A percentile compares a stretch with the other conserved stretches of the same genome.
Evolutionary conservation across 2,797 vertebrate species (phyloP).

Genomic region (Gadopsis marmoratus): DNA sequence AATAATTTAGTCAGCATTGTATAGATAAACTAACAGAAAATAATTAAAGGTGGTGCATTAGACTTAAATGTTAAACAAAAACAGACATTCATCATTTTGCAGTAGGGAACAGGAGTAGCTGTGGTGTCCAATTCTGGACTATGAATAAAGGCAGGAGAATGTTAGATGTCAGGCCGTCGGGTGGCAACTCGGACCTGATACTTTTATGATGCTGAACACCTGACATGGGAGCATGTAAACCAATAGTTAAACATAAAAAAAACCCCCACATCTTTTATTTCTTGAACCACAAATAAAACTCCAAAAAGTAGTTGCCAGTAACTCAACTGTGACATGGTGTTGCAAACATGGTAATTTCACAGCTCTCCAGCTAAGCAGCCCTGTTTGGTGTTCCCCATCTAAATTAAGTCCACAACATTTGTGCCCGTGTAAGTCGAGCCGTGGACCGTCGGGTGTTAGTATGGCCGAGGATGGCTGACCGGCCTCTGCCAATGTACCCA

Average conservation of each 20-base stretch:
- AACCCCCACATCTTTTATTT: neutral
- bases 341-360: neutral
- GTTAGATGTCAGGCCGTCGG: neutral
- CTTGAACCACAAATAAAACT: neutral
- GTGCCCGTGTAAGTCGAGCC: constrained; percentile 55
- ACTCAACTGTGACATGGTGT: neutral
- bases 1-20: neutral
- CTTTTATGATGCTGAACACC: neutral
- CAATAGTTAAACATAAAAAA: neutral
- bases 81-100: neutral
- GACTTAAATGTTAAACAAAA: too few relatives aligned
- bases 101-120: neutral
- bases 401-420: constrained; percentile 36
- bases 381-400: neutral
- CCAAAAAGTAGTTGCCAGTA: neutral
- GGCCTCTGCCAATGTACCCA: constrained; percentile 77
- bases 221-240: neutral
- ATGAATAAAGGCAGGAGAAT: neutral
- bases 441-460: constrained; percentile 53
- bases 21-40: neutral
- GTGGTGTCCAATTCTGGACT: neutral
- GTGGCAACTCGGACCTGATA: neutral
- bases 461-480: constrained; percentile 56
- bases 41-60: neutral
- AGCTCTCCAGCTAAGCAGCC: constrained; percentile 5